phyloP scores from a whole-genome alignment of 2,888 invertebrate genomes.

The Himalopsyche japonica region DNA sequence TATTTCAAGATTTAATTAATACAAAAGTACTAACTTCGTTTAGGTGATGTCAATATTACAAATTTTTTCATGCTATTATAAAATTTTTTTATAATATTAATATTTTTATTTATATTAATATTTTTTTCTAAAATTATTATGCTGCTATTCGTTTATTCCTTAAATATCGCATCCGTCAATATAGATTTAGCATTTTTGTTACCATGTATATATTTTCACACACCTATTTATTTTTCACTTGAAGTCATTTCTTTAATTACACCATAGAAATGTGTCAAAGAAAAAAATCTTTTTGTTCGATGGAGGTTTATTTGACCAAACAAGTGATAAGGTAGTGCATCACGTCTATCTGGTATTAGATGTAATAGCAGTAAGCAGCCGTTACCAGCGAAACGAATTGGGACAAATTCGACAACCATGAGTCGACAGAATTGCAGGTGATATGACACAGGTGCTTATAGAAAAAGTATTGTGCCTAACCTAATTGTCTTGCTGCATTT shows the following conservation, averaged over 20 bases:
- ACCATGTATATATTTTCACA: too few relatives aligned
- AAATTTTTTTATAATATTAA: too few relatives aligned
- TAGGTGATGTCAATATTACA: too few relatives aligned
- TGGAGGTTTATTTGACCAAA: background rate
- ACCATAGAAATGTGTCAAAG: background rate
- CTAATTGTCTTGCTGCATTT: slow-evolving; percentile 14
- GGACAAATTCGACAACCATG: slow-evolving; percentile 22
- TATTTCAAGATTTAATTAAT: too few relatives aligned
- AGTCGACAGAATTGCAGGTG: background rate
- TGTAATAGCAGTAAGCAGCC: background rate
- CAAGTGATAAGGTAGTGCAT: background rate
- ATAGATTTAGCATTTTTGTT: too few relatives aligned
- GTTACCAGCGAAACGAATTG: slow-evolving; percentile 3
- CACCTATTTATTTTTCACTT: too few relatives aligned
- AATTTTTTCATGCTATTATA: too few relatives aligned
- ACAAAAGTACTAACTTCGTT: too few relatives aligned
- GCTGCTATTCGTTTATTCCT: too few relatives aligned
- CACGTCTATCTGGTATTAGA: background rate
- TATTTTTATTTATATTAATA: too few relatives aligned
- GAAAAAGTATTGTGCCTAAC: slow-evolving; percentile 4
- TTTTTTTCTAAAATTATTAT: too few relatives aligned
- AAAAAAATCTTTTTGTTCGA: background rate
- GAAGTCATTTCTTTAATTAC: background rate
- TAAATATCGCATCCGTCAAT: too few relatives aligned
- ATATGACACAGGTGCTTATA: background rate